Evolutionary conservation across 2,113 vertebrate genomes (phyloP), one percentile per base, ranked within the genome.

Genomic region (Tapirus terrestris): DNA sequence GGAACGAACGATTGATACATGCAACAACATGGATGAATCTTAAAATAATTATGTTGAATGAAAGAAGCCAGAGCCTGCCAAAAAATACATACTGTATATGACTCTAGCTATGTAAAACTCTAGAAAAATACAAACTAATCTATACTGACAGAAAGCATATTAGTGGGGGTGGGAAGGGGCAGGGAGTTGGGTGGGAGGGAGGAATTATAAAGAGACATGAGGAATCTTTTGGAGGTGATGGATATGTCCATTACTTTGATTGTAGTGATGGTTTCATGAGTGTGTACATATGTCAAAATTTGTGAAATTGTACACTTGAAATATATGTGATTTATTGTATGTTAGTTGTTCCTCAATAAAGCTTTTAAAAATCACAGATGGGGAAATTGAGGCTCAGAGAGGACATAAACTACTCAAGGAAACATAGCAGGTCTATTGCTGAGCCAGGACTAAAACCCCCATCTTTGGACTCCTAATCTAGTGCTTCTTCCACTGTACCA

Each of bases 271-370:
- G 39, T 90, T 92, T 94, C 45, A 72, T 77, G 25, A 84, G 18
- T 79, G n/a, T 61, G 85, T 73, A 88, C 61, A 61, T 36, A 91
- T 88, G 43, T 93, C 68, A 95, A 95, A 96, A 84, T 23, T 56
- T 9, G 11, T 84, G 70, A 94, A 83, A 96, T 60, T 61, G 18
- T 87, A 95, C 48, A 86, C 58, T 94, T 82, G 39, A 93, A 93
- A 93, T 79, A 82, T 70, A 61, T 84, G 51, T 51, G 17, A 63
- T 91, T 91, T 95, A 92, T 31, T 91, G 12, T 68, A 75, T 96
- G 51, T 84, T 77, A 90, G 93, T 87, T 91, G 27, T 75, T 75
- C 58, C 76, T 91, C 63, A 73, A 61, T 61, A 95, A 97, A 91
- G 39, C 29, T 92, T 92, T 75, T 61, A 82, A 90, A 91, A 87